Base-by-base conservation (phyloP, 2,888 invertebrate genomes). In the Trachelus tabidus region DNA sequence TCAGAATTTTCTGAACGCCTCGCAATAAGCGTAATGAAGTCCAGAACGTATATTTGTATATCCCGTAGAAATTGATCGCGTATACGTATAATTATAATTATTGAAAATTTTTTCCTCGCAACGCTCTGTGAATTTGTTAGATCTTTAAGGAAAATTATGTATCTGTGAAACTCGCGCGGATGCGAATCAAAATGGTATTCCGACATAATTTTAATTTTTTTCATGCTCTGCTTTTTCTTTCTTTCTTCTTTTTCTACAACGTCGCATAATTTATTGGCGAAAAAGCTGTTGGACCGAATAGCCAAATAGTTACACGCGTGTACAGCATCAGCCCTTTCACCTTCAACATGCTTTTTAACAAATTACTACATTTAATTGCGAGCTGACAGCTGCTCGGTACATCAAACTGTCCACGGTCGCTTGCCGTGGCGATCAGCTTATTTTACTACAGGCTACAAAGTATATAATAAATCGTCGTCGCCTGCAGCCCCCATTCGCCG, bases 361-460 rank as follows among this genome's bases (percentile, higher is more conserved):
- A 23, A 71, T 33, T 34, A 71, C 23, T 31, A 34, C 71, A 34
- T 34, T 71, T 71, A 71, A 71, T 71, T 71, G 15, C 30, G 2
- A 23, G 71, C 71, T 71, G 34, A 71, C 71, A 71, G 71, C 30
- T 71, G 71, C 71, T 71, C 71, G 12, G 30, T 71, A 34, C 30
- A 34, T 71, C 71, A 33, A 71, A 71, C 34, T 31, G 71, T 71
- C 31, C 23, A 34, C 71, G 23, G 30, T 30, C 31, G 11, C 31
- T 71, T 11, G 34, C 23, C 30, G 71, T 23, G 30, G 30, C 23
- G 34, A 71, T 34, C 31, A 33, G 71, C 23, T 56, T 56, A 23
- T 23, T 56, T 23, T 56, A 56, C 56, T 56, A 23, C 56, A 56
- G 56, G 9, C 2, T 56, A 56, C 23, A 56, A 56, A 56, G 56